A percentile compares a stretch with the other conserved stretches of the same genome.
Evolutionary conservation across 2,888 invertebrate species (phyloP).

Genomic region (Charanyca ferruginea): DNA sequence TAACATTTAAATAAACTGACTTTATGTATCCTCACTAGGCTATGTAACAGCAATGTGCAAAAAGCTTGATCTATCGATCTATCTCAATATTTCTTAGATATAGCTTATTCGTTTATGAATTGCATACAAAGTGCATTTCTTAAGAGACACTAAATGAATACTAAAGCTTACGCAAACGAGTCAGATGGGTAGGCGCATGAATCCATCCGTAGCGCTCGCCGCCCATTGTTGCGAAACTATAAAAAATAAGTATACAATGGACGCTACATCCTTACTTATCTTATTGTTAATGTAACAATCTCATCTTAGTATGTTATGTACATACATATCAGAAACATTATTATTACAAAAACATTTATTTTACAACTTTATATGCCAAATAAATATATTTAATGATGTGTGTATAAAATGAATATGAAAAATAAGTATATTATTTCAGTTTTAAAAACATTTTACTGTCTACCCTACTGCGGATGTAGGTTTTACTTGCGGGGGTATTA

Average conservation of each 20-base stretch:
- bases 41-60: neutral
- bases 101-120: neutral
- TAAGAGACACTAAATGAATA: slow-evolving; percentile 39
- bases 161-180: slow-evolving; percentile 57
- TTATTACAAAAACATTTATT: too few species aligned
- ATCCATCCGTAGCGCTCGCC: slow-evolving; percentile 71
- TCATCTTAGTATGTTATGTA: slow-evolving; percentile 21
- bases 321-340: too few species aligned
- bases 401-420: too few species aligned
- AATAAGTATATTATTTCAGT: too few species aligned
- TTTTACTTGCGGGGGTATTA: neutral
- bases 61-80: neutral
- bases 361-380: too few species aligned
- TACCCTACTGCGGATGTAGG: neutral
- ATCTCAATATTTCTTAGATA: neutral
- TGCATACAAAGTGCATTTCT: slow-evolving; percentile 17
- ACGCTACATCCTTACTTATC: slow-evolving; percentile 66
- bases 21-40: slow-evolving; percentile 6
- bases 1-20: neutral
- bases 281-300: slow-evolving; percentile 66
- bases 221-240: slow-evolving; percentile 73
- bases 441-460: too few species aligned
- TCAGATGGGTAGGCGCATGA: slow-evolving; percentile 62
- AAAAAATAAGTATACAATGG: slow-evolving; percentile 75
- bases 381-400: too few species aligned